These are phyloP conservation scores for Podarcis cretensis DNA, from an alignment of 2,113 vertebrate genomes.

Conservation along the genomic window DNA sequence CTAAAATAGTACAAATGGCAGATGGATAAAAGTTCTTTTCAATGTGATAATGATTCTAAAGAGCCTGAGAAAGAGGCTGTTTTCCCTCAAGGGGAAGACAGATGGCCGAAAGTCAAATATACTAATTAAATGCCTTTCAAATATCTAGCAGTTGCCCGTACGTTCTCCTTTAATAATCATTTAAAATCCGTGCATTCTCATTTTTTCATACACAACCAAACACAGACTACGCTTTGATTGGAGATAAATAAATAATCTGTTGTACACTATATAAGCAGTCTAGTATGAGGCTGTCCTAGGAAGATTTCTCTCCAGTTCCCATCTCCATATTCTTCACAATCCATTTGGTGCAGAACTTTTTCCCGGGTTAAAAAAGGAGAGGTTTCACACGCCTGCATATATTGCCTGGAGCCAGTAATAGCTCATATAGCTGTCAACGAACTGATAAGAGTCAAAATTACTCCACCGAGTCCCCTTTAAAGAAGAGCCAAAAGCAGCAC, in stretches of 20 bases:
- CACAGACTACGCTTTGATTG: neutral
- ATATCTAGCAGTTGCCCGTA: neutral
- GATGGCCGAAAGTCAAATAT: conserved; percentile 34
- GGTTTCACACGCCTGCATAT: conserved; percentile 73
- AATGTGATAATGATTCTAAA: conserved; percentile 43
- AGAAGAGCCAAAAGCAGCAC: conserved; percentile 78
- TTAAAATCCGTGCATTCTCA: conserved; percentile 9
- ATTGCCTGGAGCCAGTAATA: conserved; percentile 74
- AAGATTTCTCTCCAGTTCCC: neutral
- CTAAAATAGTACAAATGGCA: conserved; percentile 62
- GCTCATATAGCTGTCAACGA: conserved; percentile 85
- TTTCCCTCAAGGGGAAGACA: conserved; percentile 44
- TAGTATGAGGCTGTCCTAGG: conserved; percentile 34
- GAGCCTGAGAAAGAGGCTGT: conserved; percentile 56
- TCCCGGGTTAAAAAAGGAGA: conserved; percentile 62
- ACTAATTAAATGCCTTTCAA: conserved; percentile 44
- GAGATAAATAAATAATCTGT: conserved; percentile 3
- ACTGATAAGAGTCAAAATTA: conserved; percentile 82
- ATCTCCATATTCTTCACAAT: conserved; percentile 34
- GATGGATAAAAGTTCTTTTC: conserved; percentile 60
- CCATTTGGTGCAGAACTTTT: conserved; percentile 52
- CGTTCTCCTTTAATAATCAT: neutral
- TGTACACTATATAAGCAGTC: conserved; percentile 8
- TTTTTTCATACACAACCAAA: conserved; percentile 1
- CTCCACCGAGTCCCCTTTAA: conserved; percentile 78